A percentile compares a stretch with the other conserved stretches of the same genome.
phyloP scores from a whole-genome alignment of 1,140 invertebrate species.

The Thaumetopoea pityocampa region DNA sequence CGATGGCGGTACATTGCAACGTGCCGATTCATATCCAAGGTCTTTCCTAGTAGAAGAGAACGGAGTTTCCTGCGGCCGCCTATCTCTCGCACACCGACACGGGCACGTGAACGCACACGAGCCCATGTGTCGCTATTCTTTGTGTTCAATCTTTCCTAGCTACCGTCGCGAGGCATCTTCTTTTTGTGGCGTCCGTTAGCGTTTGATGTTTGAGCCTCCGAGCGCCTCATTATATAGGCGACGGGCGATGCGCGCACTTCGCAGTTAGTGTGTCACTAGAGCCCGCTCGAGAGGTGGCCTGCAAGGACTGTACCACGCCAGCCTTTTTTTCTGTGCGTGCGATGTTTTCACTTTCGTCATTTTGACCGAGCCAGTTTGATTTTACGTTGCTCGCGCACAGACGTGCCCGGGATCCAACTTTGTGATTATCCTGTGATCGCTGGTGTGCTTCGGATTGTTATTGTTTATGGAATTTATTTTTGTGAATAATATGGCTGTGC shows the following conservation, averaged over 20 bases:
- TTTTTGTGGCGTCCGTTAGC: slow-evolving; percentile 63
- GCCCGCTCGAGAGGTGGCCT: slow-evolving; percentile 69
- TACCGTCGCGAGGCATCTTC: slow-evolving; percentile 66
- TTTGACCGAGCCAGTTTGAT: slow-evolving; percentile 73
- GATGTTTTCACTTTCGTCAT: slow-evolving; percentile 76
- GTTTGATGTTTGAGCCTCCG: slow-evolving; percentile 58
- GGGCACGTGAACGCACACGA: slow-evolving; percentile 63
- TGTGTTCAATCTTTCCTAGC: slow-evolving; percentile 65
- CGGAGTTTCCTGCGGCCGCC: slow-evolving; percentile 75
- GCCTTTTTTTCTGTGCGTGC: slow-evolving; percentile 75
- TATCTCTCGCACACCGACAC: slow-evolving; percentile 65
- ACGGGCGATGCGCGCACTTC: slow-evolving; percentile 61
- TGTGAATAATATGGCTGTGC: slow-evolving; percentile 71
- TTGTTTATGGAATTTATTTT: slow-evolving; percentile 46
- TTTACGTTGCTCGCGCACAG: slow-evolving; percentile 71
- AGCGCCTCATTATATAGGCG: slow-evolving; percentile 70
- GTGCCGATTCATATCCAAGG: slow-evolving; percentile 73
- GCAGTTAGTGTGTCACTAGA: slow-evolving; percentile 73
- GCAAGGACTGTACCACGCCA: slow-evolving; percentile 69
- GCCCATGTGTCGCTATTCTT: slow-evolving; percentile 65
- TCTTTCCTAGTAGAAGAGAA: slow-evolving; percentile 77
- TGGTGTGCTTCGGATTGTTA: slow-evolving; percentile 65
- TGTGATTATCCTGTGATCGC: slow-evolving; percentile 71
- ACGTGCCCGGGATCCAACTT: slow-evolving; percentile 66
- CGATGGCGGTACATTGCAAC: slow-evolving; percentile 71